phyloP scores from a whole-genome alignment of 2,797 vertebrate species.

The Nannoperca obscura region DNA sequence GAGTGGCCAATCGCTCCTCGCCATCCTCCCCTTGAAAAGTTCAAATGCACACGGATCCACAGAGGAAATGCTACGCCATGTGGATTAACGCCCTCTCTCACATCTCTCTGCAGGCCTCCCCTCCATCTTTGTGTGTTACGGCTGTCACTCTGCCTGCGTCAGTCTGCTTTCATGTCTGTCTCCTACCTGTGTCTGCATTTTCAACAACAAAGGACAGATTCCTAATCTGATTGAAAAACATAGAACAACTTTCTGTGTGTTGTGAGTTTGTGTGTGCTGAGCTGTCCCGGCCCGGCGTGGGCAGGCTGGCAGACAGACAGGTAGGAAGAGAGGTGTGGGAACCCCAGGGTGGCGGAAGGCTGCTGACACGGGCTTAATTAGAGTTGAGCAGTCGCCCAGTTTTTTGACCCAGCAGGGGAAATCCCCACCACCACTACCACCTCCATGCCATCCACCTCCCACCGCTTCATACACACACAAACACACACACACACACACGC shows the following conservation, averaged over 20 bases:
- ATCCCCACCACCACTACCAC: conserved; percentile 12
- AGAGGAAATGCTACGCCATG: conserved; percentile 66
- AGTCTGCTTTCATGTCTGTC: conserved; percentile 28
- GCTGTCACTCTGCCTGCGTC: conserved; percentile 51
- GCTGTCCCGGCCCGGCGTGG: conserved; percentile 15
- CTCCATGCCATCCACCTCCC: conserved; percentile 27
- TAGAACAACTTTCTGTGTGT: neutral
- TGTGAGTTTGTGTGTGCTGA: conserved; percentile 12
- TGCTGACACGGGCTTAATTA: conserved; percentile 63
- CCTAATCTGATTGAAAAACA: conserved; percentile 20
- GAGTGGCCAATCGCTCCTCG: conserved; percentile 74
- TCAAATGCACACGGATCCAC: conserved; percentile 77
- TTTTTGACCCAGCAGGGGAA: conserved; percentile 56
- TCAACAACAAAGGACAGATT: conserved; percentile 40
- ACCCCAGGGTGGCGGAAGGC: conserved; percentile 27
- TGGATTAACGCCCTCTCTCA: conserved; percentile 72
- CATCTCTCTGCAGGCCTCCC: conserved; percentile 57
- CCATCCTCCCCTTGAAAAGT: conserved; percentile 78
- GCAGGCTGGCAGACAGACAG: conserved; percentile 38
- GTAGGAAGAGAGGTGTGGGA: conserved; percentile 35
- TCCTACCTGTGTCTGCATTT: conserved; percentile 36
- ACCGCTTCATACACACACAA: conserved; percentile 2
- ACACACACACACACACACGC: conserved; percentile 12
- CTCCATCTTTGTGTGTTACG: conserved; percentile 30
- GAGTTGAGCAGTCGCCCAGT: conserved; percentile 54